Evolutionary conservation across 2,888 invertebrate species (phyloP).

Genomic region (Gibbula magus): DNA sequence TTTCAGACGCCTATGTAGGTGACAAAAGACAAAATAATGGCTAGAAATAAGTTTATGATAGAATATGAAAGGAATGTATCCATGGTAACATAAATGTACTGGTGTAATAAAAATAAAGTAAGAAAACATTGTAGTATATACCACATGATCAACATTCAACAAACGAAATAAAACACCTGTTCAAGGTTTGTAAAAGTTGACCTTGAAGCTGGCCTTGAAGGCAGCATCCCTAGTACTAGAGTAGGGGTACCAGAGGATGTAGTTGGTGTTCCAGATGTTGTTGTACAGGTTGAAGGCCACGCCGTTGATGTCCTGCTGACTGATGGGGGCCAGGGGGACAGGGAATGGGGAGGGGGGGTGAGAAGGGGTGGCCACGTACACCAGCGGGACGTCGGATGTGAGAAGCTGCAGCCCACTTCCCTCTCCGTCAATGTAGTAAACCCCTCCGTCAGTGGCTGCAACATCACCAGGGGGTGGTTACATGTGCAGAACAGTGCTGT

Average conservation of each 20-base stretch:
- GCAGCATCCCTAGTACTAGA: constrained; percentile 31
- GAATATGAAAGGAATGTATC: no score
- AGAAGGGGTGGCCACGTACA: constrained; percentile 49
- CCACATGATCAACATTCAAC: no score
- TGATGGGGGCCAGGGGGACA: constrained; percentile 62
- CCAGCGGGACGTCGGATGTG: constrained; percentile 61
- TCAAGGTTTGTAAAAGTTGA: background rate
- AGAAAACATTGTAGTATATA: no score
- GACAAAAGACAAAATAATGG: no score
- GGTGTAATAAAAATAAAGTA: no score
- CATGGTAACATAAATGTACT: no score
- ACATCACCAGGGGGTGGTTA: constrained; percentile 8
- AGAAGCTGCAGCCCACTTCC: constrained; percentile 48
- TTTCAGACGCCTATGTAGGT: no score
- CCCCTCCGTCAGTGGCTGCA: constrained; percentile 50
- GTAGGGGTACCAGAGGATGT: constrained; percentile 71
- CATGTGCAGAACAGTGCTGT: no score
- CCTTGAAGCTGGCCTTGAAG: constrained; percentile 1
- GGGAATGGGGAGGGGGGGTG: constrained; percentile 62
- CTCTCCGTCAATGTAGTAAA: constrained; percentile 38
- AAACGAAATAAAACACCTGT: no score
- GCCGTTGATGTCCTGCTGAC: constrained; percentile 53
- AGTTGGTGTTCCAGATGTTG: constrained; percentile 73
- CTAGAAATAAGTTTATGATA: no score
- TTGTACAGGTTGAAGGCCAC: constrained; percentile 69